phyloP scores from a whole-genome alignment of 2,113 vertebrate genomes.

The Pseudonaja textilis region DNA sequence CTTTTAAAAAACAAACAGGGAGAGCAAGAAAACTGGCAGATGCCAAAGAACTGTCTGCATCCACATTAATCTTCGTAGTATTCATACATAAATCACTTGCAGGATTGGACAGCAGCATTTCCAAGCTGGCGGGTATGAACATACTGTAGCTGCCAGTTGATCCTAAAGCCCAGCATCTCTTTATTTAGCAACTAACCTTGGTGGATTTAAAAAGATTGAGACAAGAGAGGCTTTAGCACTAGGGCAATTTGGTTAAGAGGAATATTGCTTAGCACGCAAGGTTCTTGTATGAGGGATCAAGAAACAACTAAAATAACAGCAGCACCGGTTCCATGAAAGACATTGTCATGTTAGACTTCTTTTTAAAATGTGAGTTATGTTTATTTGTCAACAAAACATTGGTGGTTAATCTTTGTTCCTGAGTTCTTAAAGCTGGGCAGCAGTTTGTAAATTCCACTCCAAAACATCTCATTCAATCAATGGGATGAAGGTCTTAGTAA shows the following conservation, averaged over 20 bases:
- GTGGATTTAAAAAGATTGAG: background rate
- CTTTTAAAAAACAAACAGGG: background rate
- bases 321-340: background rate
- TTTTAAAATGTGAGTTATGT: background rate
- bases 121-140: background rate
- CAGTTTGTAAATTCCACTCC: background rate
- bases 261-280: background rate
- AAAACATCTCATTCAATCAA: background rate
- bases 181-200: conserved; percentile 3
- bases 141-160: background rate
- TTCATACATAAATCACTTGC: background rate
- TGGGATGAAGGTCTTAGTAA: background rate
- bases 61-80: background rate
- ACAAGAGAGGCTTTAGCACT: background rate
- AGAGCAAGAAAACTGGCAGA: background rate
- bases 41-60: background rate
- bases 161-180: background rate
- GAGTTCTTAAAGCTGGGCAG: background rate
- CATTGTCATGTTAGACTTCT: background rate
- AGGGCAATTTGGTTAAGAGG: background rate
- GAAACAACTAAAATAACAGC: background rate
- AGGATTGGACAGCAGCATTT: background rate
- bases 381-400: background rate
- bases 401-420: background rate
- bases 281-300: background rate